Evolutionary conservation across 2,888 invertebrate genomes (phyloP), one percentile per base, ranked within the genome.

Genomic region (Dicycla oo): DNA sequence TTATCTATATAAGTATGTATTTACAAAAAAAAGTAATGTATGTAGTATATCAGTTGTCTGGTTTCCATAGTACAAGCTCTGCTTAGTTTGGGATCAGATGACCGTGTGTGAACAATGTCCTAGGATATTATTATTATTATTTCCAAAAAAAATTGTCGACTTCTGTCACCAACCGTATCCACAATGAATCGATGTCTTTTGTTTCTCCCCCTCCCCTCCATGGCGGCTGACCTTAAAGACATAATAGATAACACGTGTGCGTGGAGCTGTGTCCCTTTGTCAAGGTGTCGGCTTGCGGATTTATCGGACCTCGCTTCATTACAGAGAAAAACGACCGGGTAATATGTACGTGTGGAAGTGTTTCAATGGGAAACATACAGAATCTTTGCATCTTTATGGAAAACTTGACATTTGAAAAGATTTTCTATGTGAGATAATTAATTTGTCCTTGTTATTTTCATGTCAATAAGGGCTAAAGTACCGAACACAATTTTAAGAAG

Each of bases 191-290:
- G 67, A 68, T 74, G 78, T 64, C 69, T 73, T 67, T 73, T 78
- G 69, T 73, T 53, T 56, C 54, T 5, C 13, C 30, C 13, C 18
- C 40, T 5, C 30, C 43, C 23, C 26, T 45, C 70, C 72, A 43
- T 73, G 51, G 53, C 47, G 18, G 51, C 49, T 73, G 80, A 80
- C 81, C 81, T 80, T 81, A 70, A 8, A 60, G 53, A 45, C 73
- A 68, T 79, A 79, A 79, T 80, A 76, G 79, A 76, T 69, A 63
- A 54, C 73, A 78, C 67, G 80, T 80, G 80, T 56, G 57, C 30
- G 10, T 15, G 47, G 38, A 40, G 26, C 38, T 34, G 34, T 23
- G 23, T 8, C 34, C 45, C 43, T 72, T 80, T 80, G 62, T 64
- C 49, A 45, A 30, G 61, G 62, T 67, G 71, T 61, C 63, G 11